phyloP scores from a whole-genome alignment of 2,797 vertebrate genomes.

The Pseudotriccus pelzelni region DNA sequence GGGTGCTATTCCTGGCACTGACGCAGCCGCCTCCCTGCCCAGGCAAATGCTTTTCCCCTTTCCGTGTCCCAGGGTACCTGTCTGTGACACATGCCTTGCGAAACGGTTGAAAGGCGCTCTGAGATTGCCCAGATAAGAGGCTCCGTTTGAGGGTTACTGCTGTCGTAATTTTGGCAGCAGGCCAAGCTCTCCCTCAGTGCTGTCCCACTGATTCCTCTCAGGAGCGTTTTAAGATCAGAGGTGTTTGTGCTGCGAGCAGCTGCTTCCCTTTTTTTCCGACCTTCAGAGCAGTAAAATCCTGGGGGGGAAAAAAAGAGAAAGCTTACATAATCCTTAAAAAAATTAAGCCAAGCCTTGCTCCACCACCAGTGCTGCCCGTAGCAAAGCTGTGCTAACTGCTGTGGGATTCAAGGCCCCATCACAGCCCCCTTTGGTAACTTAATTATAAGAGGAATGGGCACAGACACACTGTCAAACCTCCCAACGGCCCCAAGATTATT shows the following conservation, averaged over 20 bases:
- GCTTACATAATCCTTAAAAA: not conserved
- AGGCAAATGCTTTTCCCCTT: not conserved
- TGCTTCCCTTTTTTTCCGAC: not conserved
- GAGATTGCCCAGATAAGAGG: slow-evolving; percentile 25
- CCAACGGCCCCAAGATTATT: not conserved
- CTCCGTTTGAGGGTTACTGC: not conserved
- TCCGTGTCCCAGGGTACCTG: slow-evolving; percentile 13
- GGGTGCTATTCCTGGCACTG: slow-evolving; percentile 45
- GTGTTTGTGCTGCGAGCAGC: not conserved
- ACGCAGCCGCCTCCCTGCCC: not conserved
- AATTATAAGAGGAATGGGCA: not conserved
- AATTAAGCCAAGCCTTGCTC: not conserved
- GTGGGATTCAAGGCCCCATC: not conserved
- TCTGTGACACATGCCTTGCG: not conserved
- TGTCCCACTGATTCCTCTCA: not conserved
- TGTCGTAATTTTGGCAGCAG: not conserved
- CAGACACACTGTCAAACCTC: not conserved
- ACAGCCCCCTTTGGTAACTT: not conserved
- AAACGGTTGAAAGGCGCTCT: not conserved
- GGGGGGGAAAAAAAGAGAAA: not conserved
- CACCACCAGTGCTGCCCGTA: not conserved
- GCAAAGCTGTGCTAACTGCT: not conserved
- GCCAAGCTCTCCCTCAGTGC: not conserved
- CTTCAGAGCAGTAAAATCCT: not conserved
- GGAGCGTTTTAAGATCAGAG: not conserved